Evolutionary conservation across 1,140 invertebrate species (phyloP), one percentile per base, ranked within the genome.

Genomic region (Lethocerus indicus): DNA sequence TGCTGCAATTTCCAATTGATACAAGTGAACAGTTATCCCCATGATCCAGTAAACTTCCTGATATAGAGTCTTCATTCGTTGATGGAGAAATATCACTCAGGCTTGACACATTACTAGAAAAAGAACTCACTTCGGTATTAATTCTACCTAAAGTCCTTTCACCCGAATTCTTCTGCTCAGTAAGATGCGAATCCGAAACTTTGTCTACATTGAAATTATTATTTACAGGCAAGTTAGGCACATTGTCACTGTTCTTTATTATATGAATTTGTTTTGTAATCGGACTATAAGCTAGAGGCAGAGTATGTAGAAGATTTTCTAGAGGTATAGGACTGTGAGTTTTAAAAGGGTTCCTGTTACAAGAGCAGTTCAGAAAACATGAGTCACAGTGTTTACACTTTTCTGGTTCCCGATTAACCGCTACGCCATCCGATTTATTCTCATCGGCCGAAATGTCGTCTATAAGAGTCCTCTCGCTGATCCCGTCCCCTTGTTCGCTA

Each of bases 61-160:
- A 39, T n/a, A 52, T 42, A 32, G 41, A 46, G 47, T 59, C 56
- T 43, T 54, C 56, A 52, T 51, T 52, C 26, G 46, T 54, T 29
- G 54, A 56, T 32, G 57, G 58, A 27, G 58, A 59, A 21, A 41
- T 39, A 45, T 59, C 57, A 53, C 58, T 60, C 21, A 60, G 54
- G 54, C 58, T 60, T 41, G 58, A 60, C 21, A 57, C 57, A 25
- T 55, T 57, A 47, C 58, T 71, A 26, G 67, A 68, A 54, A 63
- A 63, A 6, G 66, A 67, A 56, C 67, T 65, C 37, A 62, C 63
- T 56, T 68, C 68, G 18, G 63, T 64, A 40, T 44, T 42, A 14
- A 49, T 18, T 32, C 51, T 41, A 41, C 28, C 16, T 14, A 54
- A 28, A 46, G 39, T 39, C 23, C 50, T 49, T 47, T 43, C 40